Evolutionary conservation across 2,888 invertebrate genomes (phyloP), one percentile per base, ranked within the genome.

Genomic region (Allygus modestus): DNA sequence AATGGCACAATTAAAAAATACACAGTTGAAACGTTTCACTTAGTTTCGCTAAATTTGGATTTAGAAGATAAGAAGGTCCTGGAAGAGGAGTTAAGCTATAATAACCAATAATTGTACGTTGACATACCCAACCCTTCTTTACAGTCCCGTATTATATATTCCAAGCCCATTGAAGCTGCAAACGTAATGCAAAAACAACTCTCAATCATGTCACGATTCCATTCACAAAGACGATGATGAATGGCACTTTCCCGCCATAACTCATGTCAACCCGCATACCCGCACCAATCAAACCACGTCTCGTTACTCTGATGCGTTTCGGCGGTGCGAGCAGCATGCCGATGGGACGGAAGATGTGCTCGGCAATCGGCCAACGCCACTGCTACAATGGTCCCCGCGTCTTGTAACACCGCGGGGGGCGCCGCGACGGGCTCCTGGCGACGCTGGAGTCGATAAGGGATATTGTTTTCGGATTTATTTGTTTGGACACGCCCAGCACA

Each of bases 401-500:
- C 54, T 37, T 23, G 65, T 65, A 17, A 5, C 28, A 2, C 65
- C 9, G 31, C 31, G 12, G 65, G 65, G 65, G 65, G 11, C 23
- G 20, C 11, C 15, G n/a, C n/a, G n/a, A n/a, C n/a, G n/a, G 15
- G 65, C 65, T 58, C 1, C 65, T 65, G 65, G 58, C 58, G n/a
- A 51, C 51, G 9, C 23, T 23, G 17, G 46, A 12, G n/a, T 12
- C 17, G 65, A 65, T 12, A 58, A 9, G 28, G 31, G 28, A 65
- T 65, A 65, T 65, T 65, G 65, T 28, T 28, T 58, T 58, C 58
- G 58, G 58, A 58, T 58, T 58, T 58, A 58, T 58, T 58, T 58
- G 58, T 58, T 58, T 58, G 26, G 2, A 20, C 58, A 23, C 58
- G 26, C 58, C 58, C 23, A n/a, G n/a, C n/a, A n/a, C n/a, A n/a